Base-by-base conservation (phyloP, 2,888 invertebrate genomes). In the Yponomeuta sedellus region DNA sequence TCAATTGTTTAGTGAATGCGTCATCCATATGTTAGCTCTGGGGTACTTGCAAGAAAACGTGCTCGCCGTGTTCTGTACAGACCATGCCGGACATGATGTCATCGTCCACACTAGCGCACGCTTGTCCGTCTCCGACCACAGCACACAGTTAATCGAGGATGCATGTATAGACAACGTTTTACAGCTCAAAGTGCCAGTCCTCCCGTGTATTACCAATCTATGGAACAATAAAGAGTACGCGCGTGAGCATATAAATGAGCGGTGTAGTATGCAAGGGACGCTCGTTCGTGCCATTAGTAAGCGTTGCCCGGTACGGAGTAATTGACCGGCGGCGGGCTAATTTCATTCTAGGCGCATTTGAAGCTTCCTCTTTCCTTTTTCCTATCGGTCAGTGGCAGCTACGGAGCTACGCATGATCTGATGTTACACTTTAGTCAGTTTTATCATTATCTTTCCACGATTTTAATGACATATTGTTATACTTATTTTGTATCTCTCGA, bases 291-390 rank as follows among this genome's bases (percentile, higher is more conserved):
- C 83, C 85, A 89, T 89, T 88, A 88, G 90, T 88, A 89, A 78
- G 82, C 89, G 77, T 76, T 78, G 73, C 82, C 78, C 77, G 82
- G 79, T 78, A 75, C 83, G 88, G 83, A 89, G 90, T 88, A 91
- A 91, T 91, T 88, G 90, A 90, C 90, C 90, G 88, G 75, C 90
- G 88, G 75, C 83, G 79, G 77, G 85, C 85, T 90, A 86, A 90
- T 91, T 84, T 88, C 84, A 91, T 90, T 89, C 90, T 83, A 88
- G 76, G 74, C 88, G 86, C 90, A 88, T 90, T 81, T 81, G 78
- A 72, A 77, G 86, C 86, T 91, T 91, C 90, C 90, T 91, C 89
- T 90, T 91, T 88, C 90, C 90, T 89, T 84, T 90, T 91, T 90
- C 89, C 90, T 89, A 91, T 89, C 90, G 89, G 89, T 88, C 89